phyloP scores from a whole-genome alignment of 2,113 vertebrate species.

The Sceloporus tristichus region DNA sequence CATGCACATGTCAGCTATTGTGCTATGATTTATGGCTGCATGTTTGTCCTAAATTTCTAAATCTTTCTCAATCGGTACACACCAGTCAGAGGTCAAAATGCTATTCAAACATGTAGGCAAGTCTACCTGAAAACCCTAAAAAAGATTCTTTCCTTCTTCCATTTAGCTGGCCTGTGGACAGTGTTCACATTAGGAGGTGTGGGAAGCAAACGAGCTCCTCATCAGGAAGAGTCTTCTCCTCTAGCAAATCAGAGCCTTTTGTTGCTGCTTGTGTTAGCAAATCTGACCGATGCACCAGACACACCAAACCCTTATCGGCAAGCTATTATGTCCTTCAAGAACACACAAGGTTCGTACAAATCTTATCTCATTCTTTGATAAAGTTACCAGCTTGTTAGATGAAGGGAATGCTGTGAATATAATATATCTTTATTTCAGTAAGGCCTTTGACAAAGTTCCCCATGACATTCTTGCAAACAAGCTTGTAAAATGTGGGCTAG shows the following conservation, averaged over 20 bases:
- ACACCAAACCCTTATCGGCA: constrained; percentile 93
- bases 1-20: rapidly evolving
- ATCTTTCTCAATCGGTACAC: neutral
- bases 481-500: too few species aligned
- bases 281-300: constrained; percentile 90
- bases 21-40: neutral
- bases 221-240: constrained; percentile 89
- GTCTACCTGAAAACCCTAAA: neutral
- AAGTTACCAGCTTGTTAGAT: too few species aligned
- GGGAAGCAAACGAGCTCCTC: constrained; percentile 79
- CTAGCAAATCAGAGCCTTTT: constrained; percentile 96
- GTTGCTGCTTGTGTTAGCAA: constrained; percentile 92
- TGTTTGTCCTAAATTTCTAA: neutral
- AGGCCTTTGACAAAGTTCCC: too few species aligned
- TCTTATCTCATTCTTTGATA: too few species aligned
- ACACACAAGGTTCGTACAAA: constrained; percentile 91
- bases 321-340: constrained; percentile 94
- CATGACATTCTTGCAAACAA: too few species aligned
- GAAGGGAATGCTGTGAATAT: too few species aligned
- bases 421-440: too few species aligned
- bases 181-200: constrained; percentile 93
- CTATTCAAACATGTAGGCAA: neutral
- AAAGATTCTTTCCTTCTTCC: constrained; percentile 16
- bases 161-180: constrained; percentile 93
- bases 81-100: neutral